Evolutionary conservation across 2,888 invertebrate genomes (phyloP), one percentile per base, ranked within the genome.

Genomic region (Drosophila anceps): DNA sequence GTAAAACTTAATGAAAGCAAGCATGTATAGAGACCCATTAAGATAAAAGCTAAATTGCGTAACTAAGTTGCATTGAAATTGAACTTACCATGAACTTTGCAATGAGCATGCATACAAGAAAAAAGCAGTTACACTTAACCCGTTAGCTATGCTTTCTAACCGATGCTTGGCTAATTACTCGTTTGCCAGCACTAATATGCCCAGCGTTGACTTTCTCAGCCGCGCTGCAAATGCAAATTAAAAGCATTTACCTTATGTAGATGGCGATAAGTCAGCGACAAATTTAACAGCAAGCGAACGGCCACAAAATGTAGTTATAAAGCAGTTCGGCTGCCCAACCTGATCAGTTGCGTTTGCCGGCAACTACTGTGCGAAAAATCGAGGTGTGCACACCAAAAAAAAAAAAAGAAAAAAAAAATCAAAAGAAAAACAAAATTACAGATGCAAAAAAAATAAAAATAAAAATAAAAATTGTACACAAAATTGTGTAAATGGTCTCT

Each of bases 221-320:
- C 12, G 48, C 18, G 39, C 48, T 43, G 70, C 61, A 51, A 76
- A 59, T 55, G 61, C 77, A 76, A 65, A 62, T 81, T 65, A 72
- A 78, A 55, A 48, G 44, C 50, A 62, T 72, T 80, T 76, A 76
- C 54, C 58, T 80, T 58, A 55, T 61, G 35, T 43, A 54, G 69
- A 68, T 75, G 57, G 20, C 54, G 69, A 73, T 82, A 76, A 61
- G 29, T 41, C 61, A 50, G 54, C 43, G 66, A 73, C 83, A 84
- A 85, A 85, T 84, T 81, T 69, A 72, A 72, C 66, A 37, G 54
- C 53, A 64, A 62, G 51, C 68, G 35, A 43, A 44, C 48, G 55
- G 29, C 8, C 24, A 13, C 64, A 70, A 29, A 61, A 61, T 77
- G 68, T 67, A 65, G 65, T 50, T 72, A 68, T 76, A 65, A 72